Conservation (phyloP, 2,113 vertebrate genomes). For the Alouatta palliata region DNA sequence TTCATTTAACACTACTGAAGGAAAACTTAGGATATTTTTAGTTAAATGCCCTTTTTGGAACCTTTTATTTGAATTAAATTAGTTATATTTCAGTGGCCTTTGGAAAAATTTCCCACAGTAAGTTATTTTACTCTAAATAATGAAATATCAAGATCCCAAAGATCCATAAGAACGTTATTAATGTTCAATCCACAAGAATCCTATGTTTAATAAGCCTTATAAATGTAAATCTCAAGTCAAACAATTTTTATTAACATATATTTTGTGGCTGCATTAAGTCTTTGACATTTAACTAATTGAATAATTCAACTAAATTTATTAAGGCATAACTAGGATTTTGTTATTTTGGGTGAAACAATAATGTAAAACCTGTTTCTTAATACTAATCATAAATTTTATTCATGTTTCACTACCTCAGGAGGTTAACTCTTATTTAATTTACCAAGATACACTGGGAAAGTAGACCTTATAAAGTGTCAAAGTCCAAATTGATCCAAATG, state of each 20-base stretch:
- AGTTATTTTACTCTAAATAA: slow-evolving; percentile 25
- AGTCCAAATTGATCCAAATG: slow-evolving; percentile 17
- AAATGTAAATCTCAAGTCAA: slow-evolving; percentile 41
- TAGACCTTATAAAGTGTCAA: neutral
- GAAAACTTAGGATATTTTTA: neutral
- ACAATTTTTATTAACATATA: neutral
- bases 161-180: neutral
- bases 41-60: neutral
- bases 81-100: neutral
- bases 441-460: neutral
- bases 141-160: neutral
- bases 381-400: slow-evolving; percentile 46
- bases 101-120: neutral
- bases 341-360: neutral
- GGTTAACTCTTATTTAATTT: neutral
- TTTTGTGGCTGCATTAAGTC: neutral
- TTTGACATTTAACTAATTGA: slow-evolving; percentile 20
- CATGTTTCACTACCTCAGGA: neutral
- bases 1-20: slow-evolving; percentile 17
- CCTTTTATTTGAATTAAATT: slow-evolving; percentile 25
- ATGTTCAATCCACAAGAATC: neutral
- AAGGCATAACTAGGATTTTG: slow-evolving; percentile 24
- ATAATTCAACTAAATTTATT: slow-evolving; percentile 14
- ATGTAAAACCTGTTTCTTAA: neutral
- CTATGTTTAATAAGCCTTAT: slow-evolving; percentile 12